phyloP scores from a whole-genome alignment of 1,140 invertebrate genomes.

The Listronotus bonariensis region DNA sequence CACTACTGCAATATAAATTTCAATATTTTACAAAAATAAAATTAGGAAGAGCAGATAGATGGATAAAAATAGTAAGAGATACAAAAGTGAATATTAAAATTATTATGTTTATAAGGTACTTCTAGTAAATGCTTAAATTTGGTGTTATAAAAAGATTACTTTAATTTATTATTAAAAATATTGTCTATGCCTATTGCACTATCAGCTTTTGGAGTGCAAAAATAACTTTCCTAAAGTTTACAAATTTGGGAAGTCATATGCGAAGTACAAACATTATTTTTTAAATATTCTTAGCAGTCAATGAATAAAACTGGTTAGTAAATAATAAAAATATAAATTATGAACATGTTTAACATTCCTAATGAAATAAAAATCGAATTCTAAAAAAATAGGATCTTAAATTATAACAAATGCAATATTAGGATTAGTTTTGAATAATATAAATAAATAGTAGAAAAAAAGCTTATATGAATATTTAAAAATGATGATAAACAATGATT shows the following conservation, averaged over 20 bases:
- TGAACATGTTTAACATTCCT: slow-evolving; percentile 11
- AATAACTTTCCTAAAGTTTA: no score
- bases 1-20: no score
- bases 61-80: no score
- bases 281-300: slow-evolving; percentile 5
- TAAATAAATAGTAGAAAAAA: background rate
- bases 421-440: slow-evolving; percentile 3
- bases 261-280: slow-evolving; percentile 1
- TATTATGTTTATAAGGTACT: no score
- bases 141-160: no score
- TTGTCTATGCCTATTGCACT: no score
- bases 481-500: slow-evolving; percentile 6
- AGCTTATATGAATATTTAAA: slow-evolving; percentile 2
- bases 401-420: slow-evolving; percentile 1
- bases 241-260: background rate
- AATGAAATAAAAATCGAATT: background rate
- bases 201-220: no score
- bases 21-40: no score
- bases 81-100: no score
- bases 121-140: no score
- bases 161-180: no score
- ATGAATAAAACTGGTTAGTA: slow-evolving; percentile 9
- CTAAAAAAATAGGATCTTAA: background rate
- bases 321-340: slow-evolving; percentile 13
- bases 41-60: no score